These are phyloP conservation scores for Molossus alvarezi DNA, from an alignment of 2,797 vertebrate genomes.

Conservation along the genomic window DNA sequence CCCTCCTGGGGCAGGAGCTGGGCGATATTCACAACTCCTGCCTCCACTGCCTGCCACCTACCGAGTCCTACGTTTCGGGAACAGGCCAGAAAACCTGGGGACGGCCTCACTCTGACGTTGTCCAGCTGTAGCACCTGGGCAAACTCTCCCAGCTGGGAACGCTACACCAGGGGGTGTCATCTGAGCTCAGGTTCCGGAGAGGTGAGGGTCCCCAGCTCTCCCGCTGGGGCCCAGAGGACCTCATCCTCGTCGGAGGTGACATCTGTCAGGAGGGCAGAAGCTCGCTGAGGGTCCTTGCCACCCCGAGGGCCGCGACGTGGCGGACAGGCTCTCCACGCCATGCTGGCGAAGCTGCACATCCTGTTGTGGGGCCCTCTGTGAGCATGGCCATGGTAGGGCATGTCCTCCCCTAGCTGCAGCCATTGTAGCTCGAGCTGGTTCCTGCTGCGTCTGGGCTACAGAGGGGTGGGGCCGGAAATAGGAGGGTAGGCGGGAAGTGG, in stretches of 20 bases:
- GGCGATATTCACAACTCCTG: neutral
- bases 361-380: too few species aligned
- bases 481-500: too few species aligned
- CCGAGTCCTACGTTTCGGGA: neutral
- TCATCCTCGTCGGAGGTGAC: slow-evolving; percentile 91
- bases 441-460: neutral
- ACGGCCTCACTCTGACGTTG: neutral
- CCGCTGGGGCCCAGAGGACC: slow-evolving; percentile 89
- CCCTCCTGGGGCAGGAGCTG: neutral
- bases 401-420: neutral
- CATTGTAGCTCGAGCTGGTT: neutral
- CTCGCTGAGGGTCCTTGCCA: neutral
- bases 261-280: slow-evolving; percentile 75
- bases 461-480: too few species aligned
- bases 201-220: slow-evolving; percentile 90
- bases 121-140: neutral
- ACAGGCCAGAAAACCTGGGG: neutral
- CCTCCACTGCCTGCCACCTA: neutral
- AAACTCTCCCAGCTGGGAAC: neutral
- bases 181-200: neutral
- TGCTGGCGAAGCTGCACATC: too few species aligned
- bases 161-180: neutral
- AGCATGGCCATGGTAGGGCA: neutral
- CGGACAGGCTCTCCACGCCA: neutral
- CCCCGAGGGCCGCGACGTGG: neutral